Conservation (phyloP, 1,140 invertebrate genomes). For the Plectrocnemia conspersa region DNA sequence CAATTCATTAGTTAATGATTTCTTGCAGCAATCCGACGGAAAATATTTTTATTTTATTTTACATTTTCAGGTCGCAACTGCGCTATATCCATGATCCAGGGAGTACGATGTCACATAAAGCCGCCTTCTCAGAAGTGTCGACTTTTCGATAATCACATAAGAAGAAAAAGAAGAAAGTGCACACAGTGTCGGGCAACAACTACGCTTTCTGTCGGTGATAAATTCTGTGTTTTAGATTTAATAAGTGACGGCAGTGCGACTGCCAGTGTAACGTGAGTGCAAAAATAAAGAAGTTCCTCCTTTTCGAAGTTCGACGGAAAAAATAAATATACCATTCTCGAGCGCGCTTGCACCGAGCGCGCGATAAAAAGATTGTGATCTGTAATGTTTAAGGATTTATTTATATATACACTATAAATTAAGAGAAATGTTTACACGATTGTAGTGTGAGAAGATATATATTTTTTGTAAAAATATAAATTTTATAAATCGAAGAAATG, state of each 20-base stretch:
- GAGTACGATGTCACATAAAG: slow-evolving; percentile 6
- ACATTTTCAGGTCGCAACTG: slow-evolving; percentile 11
- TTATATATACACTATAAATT: slow-evolving; percentile 28
- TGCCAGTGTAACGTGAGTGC: slow-evolving; percentile 1
- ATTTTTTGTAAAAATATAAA: slow-evolving; percentile 26
- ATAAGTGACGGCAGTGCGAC: slow-evolving; percentile 9
- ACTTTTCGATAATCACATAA: not conserved
- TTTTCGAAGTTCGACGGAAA: slow-evolving; percentile 11
- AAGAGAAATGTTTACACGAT: slow-evolving; percentile 20
- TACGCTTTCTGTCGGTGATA: slow-evolving; percentile 26
- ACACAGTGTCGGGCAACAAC: not conserved
- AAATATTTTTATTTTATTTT: slow-evolving; percentile 5
- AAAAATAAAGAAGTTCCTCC: slow-evolving; percentile 9
- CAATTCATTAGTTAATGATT: too few relatives aligned
- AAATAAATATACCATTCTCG: slow-evolving; percentile 17
- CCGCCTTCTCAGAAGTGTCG: slow-evolving; percentile 9
- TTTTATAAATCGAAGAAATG: slow-evolving; percentile 22
- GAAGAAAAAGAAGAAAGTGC: not conserved
- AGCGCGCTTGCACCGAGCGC: too few relatives aligned
- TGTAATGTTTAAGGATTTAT: slow-evolving; percentile 20
- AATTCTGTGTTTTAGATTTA: slow-evolving; percentile 26
- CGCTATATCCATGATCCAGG: not conserved
- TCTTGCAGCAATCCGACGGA: too few relatives aligned
- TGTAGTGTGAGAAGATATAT: too few relatives aligned
- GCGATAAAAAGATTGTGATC: not conserved